Evolutionary conservation across 2,888 invertebrate genomes (phyloP).

Genomic region (Siphonodentalium dalli): DNA sequence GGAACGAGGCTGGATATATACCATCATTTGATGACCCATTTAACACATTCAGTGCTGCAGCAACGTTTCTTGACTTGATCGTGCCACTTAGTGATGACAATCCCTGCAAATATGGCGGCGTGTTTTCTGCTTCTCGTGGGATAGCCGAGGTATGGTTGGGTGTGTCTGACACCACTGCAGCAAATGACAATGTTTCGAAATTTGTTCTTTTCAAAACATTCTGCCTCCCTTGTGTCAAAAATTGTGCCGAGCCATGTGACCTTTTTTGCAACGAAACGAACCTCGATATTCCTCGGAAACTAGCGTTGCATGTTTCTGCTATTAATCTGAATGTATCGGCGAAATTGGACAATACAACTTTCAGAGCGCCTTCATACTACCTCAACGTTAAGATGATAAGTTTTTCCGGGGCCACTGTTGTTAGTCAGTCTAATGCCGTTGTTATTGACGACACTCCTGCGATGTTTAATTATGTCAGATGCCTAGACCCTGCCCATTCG

Average conservation of each 20-base stretch:
- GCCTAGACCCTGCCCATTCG: slow-evolving; percentile 38
- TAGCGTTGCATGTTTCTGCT: slow-evolving; percentile 4
- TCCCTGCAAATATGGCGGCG: slow-evolving; percentile 32
- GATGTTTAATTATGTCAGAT: slow-evolving; percentile 31
- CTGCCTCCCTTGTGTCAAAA: slow-evolving; percentile 29
- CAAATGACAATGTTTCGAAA: slow-evolving; percentile 25
- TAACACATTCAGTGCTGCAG: slow-evolving; percentile 31
- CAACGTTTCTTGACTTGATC: slow-evolving; percentile 19
- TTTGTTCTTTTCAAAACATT: slow-evolving; percentile 21
- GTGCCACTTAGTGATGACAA: slow-evolving; percentile 26
- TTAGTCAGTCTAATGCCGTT: slow-evolving; percentile 33
- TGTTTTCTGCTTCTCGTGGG: slow-evolving; percentile 38
- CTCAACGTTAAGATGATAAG: slow-evolving; percentile 34
- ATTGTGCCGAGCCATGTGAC: slow-evolving; percentile 30
- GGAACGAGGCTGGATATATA: slow-evolving; percentile 33
- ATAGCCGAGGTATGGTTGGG: slow-evolving; percentile 38
- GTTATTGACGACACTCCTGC: slow-evolving; percentile 40
- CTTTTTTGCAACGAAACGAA: slow-evolving; percentile 14
- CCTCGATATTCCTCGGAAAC: slow-evolving; percentile 3
- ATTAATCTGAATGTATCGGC: slow-evolving; percentile 10
- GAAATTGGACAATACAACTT: neutral
- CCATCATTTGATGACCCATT: slow-evolving; percentile 33
- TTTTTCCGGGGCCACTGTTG: slow-evolving; percentile 33
- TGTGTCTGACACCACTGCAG: slow-evolving; percentile 28
- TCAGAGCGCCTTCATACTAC: slow-evolving; percentile 30